Evolutionary conservation across 2,888 invertebrate species (phyloP).

Genomic region (Scrobipalpa atriplicella): DNA sequence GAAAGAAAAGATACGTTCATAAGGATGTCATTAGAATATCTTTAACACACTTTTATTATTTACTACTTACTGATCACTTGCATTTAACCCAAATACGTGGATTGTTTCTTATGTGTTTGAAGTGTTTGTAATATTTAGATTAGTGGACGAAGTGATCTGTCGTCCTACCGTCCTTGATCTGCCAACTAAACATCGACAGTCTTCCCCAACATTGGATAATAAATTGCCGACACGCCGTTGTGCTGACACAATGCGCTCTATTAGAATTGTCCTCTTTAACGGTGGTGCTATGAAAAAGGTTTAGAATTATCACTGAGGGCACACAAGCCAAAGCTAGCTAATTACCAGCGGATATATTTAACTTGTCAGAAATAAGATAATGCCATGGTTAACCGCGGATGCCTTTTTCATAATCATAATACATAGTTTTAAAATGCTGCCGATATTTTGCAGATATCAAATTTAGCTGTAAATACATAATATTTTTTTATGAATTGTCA

Average conservation of each 20-base stretch:
- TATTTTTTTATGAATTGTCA: not conserved
- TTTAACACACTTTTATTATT: too few relatives aligned
- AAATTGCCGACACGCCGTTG: not conserved
- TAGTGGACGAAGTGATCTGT: too few relatives aligned
- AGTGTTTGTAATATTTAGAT: too few relatives aligned
- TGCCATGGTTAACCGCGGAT: not conserved
- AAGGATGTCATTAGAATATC: too few relatives aligned
- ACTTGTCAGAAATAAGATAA: constrained; percentile 9
- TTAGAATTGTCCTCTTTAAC: not conserved
- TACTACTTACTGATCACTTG: too few relatives aligned
- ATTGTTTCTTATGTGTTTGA: too few relatives aligned
- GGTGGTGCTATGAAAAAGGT: not conserved
- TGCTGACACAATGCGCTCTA: not conserved
- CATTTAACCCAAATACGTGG: too few relatives aligned
- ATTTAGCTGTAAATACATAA: constrained; percentile 4
- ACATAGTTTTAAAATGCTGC: constrained; percentile 13
- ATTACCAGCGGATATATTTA: constrained; percentile 2
- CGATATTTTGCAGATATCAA: constrained; percentile 3
- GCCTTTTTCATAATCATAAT: constrained; percentile 4
- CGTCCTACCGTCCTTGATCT: too few relatives aligned
- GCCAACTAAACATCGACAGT: too few relatives aligned
- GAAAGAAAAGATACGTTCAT: too few relatives aligned
- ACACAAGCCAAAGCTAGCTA: constrained; percentile 10
- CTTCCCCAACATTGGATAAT: too few relatives aligned
- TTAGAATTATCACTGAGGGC: not conserved